phyloP scores from a whole-genome alignment of 1,140 invertebrate species.

The Harlomillsia oculata region DNA sequence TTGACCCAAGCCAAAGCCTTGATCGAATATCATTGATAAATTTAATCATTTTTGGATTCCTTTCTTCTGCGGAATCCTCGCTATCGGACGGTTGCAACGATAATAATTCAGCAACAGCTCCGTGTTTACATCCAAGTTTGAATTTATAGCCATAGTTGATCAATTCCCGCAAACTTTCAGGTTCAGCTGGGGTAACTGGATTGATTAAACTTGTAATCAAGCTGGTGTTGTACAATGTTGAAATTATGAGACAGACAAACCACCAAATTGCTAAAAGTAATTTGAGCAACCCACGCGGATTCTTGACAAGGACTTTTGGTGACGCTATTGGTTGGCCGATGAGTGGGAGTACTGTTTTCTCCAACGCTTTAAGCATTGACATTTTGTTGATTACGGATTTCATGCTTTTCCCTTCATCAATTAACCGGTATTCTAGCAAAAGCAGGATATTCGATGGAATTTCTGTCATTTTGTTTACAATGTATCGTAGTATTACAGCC shows the following conservation, averaged over 20 bases:
- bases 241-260: slow-evolving; percentile 22
- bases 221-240: slow-evolving; percentile 25
- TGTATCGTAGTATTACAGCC: neutral
- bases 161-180: slow-evolving; percentile 19
- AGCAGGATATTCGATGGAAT: neutral
- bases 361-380: slow-evolving; percentile 11
- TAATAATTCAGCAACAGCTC: slow-evolving; percentile 12
- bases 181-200: slow-evolving; percentile 22
- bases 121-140: slow-evolving; percentile 11
- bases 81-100: neutral
- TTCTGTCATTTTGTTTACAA: neutral
- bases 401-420: neutral
- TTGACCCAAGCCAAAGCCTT: neutral
- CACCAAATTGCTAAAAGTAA: slow-evolving; percentile 24
- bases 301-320: neutral
- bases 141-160: slow-evolving; percentile 22
- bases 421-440: neutral
- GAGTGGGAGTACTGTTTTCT: slow-evolving; percentile 20
- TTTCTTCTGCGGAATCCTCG: neutral
- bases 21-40: slow-evolving; percentile 13
- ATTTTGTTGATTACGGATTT: neutral
- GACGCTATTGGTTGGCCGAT: neutral
- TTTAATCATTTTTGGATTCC: slow-evolving; percentile 1
- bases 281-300: slow-evolving; percentile 14
- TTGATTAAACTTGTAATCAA: slow-evolving; percentile 30